A percentile compares a stretch with the other conserved stretches of the same genome.
phyloP scores from a whole-genome alignment of 2,113 vertebrate genomes.

The Poicephalus gulielmi region DNA sequence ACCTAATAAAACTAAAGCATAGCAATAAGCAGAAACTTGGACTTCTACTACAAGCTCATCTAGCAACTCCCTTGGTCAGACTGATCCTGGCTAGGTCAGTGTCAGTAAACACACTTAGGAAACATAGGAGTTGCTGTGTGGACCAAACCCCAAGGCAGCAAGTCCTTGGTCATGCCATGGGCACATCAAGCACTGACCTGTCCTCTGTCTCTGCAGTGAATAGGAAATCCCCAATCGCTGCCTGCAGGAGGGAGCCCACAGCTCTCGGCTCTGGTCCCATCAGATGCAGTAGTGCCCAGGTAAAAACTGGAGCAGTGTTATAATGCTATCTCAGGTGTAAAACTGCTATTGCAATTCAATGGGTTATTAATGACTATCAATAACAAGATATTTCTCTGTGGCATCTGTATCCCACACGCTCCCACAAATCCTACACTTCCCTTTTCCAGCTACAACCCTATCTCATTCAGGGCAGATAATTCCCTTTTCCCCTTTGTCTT shows the following conservation, averaged over 20 bases:
- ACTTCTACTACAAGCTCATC: not conserved
- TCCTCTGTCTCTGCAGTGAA: not conserved
- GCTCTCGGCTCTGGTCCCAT: not conserved
- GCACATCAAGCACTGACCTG: not conserved
- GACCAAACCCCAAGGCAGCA: not conserved
- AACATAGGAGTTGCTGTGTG: rapidly evolving
- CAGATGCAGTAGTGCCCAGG: rapidly evolving
- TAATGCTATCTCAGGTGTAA: not conserved
- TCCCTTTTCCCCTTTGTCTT: not conserved
- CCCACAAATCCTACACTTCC: not conserved
- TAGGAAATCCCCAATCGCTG: not conserved
- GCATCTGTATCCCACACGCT: not conserved
- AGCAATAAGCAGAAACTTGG: not conserved
- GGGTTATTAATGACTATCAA: conserved; percentile 31
- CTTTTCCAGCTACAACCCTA: not conserved
- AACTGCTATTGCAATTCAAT: not conserved
- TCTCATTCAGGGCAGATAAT: not conserved
- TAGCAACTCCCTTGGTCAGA: not conserved
- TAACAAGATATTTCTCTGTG: not conserved
- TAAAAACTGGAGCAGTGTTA: rapidly evolving
- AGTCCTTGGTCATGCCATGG: rapidly evolving
- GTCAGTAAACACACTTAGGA: not conserved
- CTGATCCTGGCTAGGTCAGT: not conserved
- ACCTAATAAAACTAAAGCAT: not conserved
- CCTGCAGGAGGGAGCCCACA: not conserved